phyloP scores from a whole-genome alignment of 2,888 invertebrate genomes.

The Epistrophe eligans region DNA sequence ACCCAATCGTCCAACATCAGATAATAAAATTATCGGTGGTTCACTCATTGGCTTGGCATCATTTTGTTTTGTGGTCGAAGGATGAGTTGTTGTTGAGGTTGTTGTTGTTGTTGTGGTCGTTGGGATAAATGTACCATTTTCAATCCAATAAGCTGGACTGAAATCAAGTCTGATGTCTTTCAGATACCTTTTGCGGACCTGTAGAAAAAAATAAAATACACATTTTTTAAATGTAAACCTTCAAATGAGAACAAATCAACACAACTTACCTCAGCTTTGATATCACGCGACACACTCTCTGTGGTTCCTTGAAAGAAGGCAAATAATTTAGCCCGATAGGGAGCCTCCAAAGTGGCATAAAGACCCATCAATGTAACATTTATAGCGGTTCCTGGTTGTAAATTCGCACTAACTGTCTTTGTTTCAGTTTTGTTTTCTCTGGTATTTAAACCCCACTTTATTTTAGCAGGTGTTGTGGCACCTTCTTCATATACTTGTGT shows the following conservation, averaged over 20 bases:
- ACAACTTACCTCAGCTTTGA: constrained; percentile 80
- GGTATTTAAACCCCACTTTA: constrained; percentile 89
- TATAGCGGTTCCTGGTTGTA: constrained; percentile 91
- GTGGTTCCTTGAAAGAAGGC: constrained; percentile 84
- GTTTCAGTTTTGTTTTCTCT: constrained; percentile 85
- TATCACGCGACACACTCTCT: constrained; percentile 81
- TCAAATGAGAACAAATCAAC: too few relatives aligned
- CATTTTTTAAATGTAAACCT: neutral
- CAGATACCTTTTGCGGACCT: constrained; percentile 87
- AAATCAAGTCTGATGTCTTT: constrained; percentile 89
- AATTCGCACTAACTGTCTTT: constrained; percentile 86
- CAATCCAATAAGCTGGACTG: constrained; percentile 90
- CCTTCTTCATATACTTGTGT: constrained; percentile 82
- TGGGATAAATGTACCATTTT: constrained; percentile 91
- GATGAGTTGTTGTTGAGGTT: constrained; percentile 86
- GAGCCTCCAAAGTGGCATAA: constrained; percentile 89
- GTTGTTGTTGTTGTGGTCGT: constrained; percentile 89
- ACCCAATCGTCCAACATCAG: constrained; percentile 78
- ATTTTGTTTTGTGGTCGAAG: constrained; percentile 85
- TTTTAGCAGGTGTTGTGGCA: constrained; percentile 83
- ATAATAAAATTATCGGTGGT: constrained; percentile 82
- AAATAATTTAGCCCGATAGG: constrained; percentile 89
- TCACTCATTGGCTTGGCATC: constrained; percentile 84
- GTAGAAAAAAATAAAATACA: neutral
- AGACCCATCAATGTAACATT: constrained; percentile 92